Evolutionary conservation across 2,888 invertebrate genomes (phyloP).

Genomic region (Nemapogon koenigi): DNA sequence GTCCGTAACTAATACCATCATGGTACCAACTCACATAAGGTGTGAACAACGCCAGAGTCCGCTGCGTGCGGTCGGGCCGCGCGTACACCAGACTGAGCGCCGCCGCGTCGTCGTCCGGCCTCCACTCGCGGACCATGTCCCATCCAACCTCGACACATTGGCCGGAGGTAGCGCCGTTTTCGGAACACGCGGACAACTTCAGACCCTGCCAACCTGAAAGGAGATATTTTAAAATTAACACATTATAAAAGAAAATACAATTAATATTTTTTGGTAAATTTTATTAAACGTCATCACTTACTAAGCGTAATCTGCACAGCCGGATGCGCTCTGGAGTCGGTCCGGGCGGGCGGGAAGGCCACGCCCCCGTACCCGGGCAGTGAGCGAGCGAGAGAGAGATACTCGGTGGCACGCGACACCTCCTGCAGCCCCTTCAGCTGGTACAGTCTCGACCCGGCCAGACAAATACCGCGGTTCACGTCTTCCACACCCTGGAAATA

Average conservation of each 20-base stretch:
- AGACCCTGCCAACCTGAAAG: constrained; percentile 66
- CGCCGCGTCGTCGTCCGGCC: constrained; percentile 91
- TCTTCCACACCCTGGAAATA: constrained; percentile 85
- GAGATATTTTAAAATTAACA: not conserved
- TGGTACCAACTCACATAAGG: constrained; percentile 91
- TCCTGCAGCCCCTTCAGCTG: constrained; percentile 96
- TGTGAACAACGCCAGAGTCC: constrained; percentile 87
- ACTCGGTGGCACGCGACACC: constrained; percentile 79
- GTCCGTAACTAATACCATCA: too few relatives aligned
- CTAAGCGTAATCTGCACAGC: constrained; percentile 81
- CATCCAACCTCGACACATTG: constrained; percentile 83
- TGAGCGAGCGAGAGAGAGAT: constrained; percentile 82
- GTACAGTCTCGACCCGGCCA: constrained; percentile 89
- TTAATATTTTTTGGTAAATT: not conserved
- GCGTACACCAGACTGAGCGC: constrained; percentile 89
- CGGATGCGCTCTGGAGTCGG: constrained; percentile 68
- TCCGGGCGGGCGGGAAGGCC: constrained; percentile 93
- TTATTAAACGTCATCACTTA: constrained; percentile 22
- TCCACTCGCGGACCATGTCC: constrained; percentile 84
- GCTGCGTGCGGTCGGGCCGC: constrained; percentile 42
- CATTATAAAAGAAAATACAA: not conserved
- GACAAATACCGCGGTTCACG: constrained; percentile 91
- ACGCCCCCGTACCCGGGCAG: constrained; percentile 93
- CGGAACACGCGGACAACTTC: constrained; percentile 79
- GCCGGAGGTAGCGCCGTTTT: constrained; percentile 80